Base-by-base conservation (phyloP, 37 sponge, comb jelly and placozoan species). In the Ianthella basta region DNA sequence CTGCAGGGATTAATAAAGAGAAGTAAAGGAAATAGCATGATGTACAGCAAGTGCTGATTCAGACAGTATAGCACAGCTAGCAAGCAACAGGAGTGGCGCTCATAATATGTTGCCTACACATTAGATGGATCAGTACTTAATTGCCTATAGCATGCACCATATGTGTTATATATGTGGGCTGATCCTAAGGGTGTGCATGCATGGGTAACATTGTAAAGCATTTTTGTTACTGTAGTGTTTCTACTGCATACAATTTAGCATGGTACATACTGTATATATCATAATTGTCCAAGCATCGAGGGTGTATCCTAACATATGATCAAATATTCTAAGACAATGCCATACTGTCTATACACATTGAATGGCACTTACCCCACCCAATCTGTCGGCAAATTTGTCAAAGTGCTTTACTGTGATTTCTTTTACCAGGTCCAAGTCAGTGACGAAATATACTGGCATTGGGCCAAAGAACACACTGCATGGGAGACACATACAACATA, bases 361-460 rank as follows among this genome's bases (percentile, higher is more conserved):
- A n/a, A n/a, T n/a, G n/a, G 18, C 59, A 56, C 59, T 19, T 25
- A 4, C 25, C 29, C 70, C 27, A 16, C 10, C 70, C 29, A 69
- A 18, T 69, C 70, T 69, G 70, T 69, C 70, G 12, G 34, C 3
- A 30, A 69, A 69, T 6, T 69, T 69, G 70, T 69, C 70, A 69
- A 69, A 69, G 18, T 69, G 70, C 33, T 69, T 69, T 15, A 69
- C 34, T 1, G 34, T 30, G 27, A 69, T 30, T 4, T 69, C 70
- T 6, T 35, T 69, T 33, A 69, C 29, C 3, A 69, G 34, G 70
- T 69, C 70, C 29, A 69, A 16, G 34, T 69, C 70, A 18, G 70
- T 33, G 1, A 69, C 35, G 34, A 30, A 13, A 30, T 34, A 34
- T 0, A 33, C 12, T 4, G 70, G 35, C 1, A 4, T 30, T 18